These are phyloP conservation scores for Byasa hedistus DNA, from an alignment of 2,888 invertebrate species.

Conservation along the genomic window DNA sequence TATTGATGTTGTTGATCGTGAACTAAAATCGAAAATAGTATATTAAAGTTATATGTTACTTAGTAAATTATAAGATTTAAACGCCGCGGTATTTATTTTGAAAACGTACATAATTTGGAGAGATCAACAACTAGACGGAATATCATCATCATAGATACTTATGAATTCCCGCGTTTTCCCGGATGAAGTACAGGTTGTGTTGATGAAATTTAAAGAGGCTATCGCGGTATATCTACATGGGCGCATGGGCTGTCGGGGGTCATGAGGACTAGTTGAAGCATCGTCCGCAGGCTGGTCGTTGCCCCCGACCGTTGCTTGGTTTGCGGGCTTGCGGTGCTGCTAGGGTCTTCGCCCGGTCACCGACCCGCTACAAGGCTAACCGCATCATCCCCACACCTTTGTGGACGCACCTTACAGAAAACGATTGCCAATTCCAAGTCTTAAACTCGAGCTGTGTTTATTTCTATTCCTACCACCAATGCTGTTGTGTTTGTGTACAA, in stretches of 20 bases:
- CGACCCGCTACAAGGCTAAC: slow-evolving; percentile 77
- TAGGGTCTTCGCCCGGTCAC: slow-evolving; percentile 78
- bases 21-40: too few species aligned
- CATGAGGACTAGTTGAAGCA: slow-evolving; percentile 57
- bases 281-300: slow-evolving; percentile 68
- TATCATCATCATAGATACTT: background rate
- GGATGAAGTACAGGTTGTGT: background rate
- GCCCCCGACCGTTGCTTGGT: slow-evolving; percentile 78
- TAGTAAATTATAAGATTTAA: background rate
- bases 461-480: background rate
- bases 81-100: background rate
- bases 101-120: background rate
- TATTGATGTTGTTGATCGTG: too few species aligned
- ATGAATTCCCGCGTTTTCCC: background rate
- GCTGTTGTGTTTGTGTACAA: too few species aligned
- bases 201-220: slow-evolving; percentile 9
- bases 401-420: slow-evolving; percentile 57
- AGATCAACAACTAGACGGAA: background rate
- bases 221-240: slow-evolving; percentile 39
- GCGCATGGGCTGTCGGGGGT: slow-evolving; percentile 41
- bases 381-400: slow-evolving; percentile 73
- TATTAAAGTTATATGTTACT: background rate
- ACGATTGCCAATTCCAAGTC: slow-evolving; percentile 59
- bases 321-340: slow-evolving; percentile 67
- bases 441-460: slow-evolving; percentile 5